Base-by-base conservation (phyloP, 1,140 invertebrate species). In the Steinernema feltiae region DNA sequence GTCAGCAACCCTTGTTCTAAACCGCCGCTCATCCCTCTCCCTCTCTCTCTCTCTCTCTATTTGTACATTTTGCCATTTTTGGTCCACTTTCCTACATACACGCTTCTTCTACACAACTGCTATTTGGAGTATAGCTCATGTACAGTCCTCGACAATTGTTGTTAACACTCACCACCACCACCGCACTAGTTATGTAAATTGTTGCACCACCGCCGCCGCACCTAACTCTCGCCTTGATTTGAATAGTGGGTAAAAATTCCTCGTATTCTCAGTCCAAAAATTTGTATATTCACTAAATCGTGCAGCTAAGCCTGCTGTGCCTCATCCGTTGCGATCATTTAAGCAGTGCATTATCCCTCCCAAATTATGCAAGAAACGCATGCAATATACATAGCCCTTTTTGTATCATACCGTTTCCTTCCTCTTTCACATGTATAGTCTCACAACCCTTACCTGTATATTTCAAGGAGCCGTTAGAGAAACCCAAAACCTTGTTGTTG, bases 161-260 rank as follows among this genome's bases (percentile, higher is more conserved):
- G 53, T 41, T 41, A 41, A 41, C 35, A 7, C 35, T 18, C 35
- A 41, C 18, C 35, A 41, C 18, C 35, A 7, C 35, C 35, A 41
- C 35, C 24, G 53, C 53, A 63, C 53, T 63, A 63, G 53, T 63
- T 63, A 63, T 63, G 53, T 63, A 63, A 63, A 63, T 63, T 63
- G 53, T 63, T 63, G 53, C 53, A 63, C 53, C 41, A n/a, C 41
- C n/a, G n/a, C n/a, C n/a, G n/a, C n/a, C 53, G 53, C 53, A 63
- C 53, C 53, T 12, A 63, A 63, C 53, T 63, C 24, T 27, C 53
- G 53, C 53, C 53, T 63, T 63, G 2, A 27, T 3, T n/a, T 21
- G 15, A 15, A 63, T 63, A 63, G 53, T 63, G 53, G 53, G 53
- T 63, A 63, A 7, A 41, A 41, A 41, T 41, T 41, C 35, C 18